These are phyloP conservation scores for Halcyon malimbica DNA, from an alignment of 2,113 vertebrate genomes.

Conservation along the genomic window DNA sequence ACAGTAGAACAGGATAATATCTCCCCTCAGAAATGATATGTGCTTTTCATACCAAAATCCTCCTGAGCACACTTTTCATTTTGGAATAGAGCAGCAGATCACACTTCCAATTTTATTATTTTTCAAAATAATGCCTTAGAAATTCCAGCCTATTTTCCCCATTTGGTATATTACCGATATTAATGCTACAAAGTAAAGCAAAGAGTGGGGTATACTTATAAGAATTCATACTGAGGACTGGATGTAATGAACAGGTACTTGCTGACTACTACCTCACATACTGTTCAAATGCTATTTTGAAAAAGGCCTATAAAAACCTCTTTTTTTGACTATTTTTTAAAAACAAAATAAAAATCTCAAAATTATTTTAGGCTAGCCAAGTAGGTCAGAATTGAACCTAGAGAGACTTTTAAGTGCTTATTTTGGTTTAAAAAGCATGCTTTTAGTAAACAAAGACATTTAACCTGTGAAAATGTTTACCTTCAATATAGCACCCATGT, in stretches of 20 bases:
- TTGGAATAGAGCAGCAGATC: background rate
- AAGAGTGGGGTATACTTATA: background rate
- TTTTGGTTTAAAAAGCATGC: background rate
- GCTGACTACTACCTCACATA: background rate
- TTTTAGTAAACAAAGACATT: background rate
- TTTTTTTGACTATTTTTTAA: background rate
- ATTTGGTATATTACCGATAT: background rate
- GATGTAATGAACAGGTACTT: background rate
- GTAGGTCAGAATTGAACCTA: background rate
- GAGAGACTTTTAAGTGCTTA: background rate
- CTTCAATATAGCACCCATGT: slow-evolving; percentile 90
- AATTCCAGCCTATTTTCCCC: background rate
- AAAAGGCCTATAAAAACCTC: background rate
- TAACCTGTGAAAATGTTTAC: slow-evolving; percentile 69
- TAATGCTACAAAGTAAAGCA: background rate
- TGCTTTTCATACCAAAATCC: background rate
- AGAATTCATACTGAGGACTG: background rate
- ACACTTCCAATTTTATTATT: background rate
- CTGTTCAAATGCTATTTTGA: background rate
- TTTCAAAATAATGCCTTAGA: background rate
- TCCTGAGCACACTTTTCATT: background rate
- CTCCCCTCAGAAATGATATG: background rate
- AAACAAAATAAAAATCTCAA: background rate
- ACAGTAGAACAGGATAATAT: background rate
- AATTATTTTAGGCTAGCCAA: background rate